A percentile compares a stretch with the other conserved stretches of the same genome.
Conservation (phyloP, 2,113 vertebrate species). For the Anas platyrhynchos region DNA sequence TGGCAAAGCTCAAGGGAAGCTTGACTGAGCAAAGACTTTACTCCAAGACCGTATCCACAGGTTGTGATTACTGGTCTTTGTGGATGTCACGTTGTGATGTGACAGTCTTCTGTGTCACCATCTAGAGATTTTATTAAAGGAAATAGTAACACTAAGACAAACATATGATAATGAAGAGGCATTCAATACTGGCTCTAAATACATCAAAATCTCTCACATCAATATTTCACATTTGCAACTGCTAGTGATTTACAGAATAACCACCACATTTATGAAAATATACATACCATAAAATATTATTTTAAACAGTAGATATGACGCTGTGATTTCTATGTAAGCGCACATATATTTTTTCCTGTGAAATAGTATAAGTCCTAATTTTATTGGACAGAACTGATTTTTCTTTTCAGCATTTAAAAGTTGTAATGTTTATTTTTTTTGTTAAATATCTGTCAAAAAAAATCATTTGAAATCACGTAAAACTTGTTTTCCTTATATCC, state of each 20-base stretch:
- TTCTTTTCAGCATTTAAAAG: not conserved
- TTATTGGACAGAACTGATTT: not conserved
- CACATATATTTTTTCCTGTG: not conserved
- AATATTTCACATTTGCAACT: not conserved
- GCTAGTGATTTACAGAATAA: not conserved
- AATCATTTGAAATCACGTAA: not conserved
- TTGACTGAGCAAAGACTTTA: not conserved
- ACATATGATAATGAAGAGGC: accelerated
- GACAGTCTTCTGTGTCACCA: not conserved
- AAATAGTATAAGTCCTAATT: not conserved
- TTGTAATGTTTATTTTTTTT: not conserved
- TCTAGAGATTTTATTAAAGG: not conserved
- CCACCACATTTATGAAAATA: not conserved
- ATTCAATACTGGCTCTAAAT: not conserved
- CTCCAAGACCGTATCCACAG: not conserved
- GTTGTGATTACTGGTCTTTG: not conserved
- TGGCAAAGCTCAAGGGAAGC: not conserved
- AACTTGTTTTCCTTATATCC: not conserved
- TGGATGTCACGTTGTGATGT: not conserved
- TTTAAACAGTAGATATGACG: not conserved
- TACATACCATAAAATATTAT: not conserved
- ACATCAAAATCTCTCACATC: not conserved
- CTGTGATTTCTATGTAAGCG: not conserved
- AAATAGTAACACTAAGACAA: not conserved
- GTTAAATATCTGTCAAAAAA: not conserved